phyloP scores from a whole-genome alignment of 2,113 vertebrate genomes.

The Neodontobutis hainanensis region DNA sequence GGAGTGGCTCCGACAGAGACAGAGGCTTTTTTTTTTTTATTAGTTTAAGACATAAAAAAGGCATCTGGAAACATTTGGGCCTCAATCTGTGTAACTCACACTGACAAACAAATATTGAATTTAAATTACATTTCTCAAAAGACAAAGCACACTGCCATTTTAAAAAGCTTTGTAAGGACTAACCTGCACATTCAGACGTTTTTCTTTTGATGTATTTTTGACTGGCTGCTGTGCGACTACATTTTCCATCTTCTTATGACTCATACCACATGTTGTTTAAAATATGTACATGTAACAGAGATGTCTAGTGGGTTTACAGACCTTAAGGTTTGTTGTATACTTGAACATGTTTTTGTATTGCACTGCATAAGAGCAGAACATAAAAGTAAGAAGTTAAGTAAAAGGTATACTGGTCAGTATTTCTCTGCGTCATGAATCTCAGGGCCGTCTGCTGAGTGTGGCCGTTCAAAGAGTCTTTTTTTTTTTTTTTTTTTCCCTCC shows the following conservation, averaged over 20 bases:
- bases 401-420: background rate
- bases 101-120: conserved; percentile 15
- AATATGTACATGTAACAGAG: too few relatives aligned
- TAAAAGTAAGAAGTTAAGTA: conserved; percentile 13
- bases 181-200: background rate
- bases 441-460: conserved; percentile 10
- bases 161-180: background rate
- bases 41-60: conserved; percentile 4
- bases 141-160: background rate
- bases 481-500: conserved; percentile 11
- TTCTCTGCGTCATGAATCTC: conserved; percentile 16
- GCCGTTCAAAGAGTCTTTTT: conserved; percentile 26
- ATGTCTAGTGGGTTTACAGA: too few relatives aligned
- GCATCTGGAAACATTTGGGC: conserved; percentile 41
- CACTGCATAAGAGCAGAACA: background rate
- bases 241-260: too few relatives aligned
- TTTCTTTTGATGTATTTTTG: conserved; percentile 14
- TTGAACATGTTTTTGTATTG: background rate
- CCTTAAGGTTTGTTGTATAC: too few relatives aligned
- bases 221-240: background rate
- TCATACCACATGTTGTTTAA: too few relatives aligned
- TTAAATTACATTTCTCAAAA: background rate
- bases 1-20: background rate
- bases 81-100: conserved; percentile 5
- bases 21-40: conserved; percentile 9